These are phyloP conservation scores for Peucedramus taeniatus DNA, from an alignment of 2,113 vertebrate genomes.

Conservation along the genomic window DNA sequence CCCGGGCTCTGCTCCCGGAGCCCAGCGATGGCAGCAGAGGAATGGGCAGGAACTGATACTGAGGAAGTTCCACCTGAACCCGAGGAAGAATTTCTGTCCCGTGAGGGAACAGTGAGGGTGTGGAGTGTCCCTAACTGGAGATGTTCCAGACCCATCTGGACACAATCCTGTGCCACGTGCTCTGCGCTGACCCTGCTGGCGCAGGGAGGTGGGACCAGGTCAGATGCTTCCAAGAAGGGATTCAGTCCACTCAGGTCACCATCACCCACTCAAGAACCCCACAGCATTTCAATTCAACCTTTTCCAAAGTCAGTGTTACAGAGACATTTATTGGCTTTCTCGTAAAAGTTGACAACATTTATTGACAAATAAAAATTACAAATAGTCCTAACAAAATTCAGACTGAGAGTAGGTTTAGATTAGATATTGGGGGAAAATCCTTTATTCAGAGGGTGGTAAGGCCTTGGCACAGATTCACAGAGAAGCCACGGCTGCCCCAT, in stretches of 20 bases:
- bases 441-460: background rate
- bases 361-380: background rate
- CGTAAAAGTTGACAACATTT: background rate
- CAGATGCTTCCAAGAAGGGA: background rate
- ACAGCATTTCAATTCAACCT: no score
- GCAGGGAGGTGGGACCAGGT: background rate
- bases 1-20: background rate
- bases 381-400: background rate
- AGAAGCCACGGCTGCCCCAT: background rate
- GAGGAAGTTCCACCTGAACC: background rate
- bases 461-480: background rate
- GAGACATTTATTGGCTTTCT: accelerated
- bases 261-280: background rate
- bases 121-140: background rate
- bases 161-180: background rate
- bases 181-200: background rate
- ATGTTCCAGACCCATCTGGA: background rate
- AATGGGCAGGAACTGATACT: background rate
- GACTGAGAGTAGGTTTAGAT: background rate
- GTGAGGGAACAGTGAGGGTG: background rate
- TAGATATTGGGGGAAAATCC: background rate
- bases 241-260: background rate
- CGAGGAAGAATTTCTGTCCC: background rate
- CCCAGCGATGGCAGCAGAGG: background rate
- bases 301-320: accelerated